These are phyloP conservation scores for Polydrusus pterygomalis DNA, from an alignment of 2,888 invertebrate genomes.

Conservation along the genomic window DNA sequence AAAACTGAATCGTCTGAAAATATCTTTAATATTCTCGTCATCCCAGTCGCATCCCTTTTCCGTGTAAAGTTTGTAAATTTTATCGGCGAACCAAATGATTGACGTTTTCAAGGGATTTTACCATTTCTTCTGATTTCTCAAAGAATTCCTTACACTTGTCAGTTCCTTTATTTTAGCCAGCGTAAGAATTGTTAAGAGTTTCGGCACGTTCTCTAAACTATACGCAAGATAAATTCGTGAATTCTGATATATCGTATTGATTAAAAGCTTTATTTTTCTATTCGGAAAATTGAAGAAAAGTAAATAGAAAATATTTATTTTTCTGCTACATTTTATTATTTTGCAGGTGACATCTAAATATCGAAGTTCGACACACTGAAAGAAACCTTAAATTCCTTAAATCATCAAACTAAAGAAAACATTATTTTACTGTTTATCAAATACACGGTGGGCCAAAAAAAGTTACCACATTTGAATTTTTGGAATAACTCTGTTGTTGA, in stretches of 20 bases:
- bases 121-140: slow-evolving; percentile 66
- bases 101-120: slow-evolving; percentile 67
- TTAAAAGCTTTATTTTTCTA: slow-evolving; percentile 5
- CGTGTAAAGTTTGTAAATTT: slow-evolving; percentile 60
- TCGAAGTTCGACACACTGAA: too few relatives aligned
- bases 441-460: too few relatives aligned
- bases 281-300: neutral
- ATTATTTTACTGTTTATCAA: too few relatives aligned
- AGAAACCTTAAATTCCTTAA: too few relatives aligned
- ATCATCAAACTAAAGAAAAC: too few relatives aligned
- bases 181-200: slow-evolving; percentile 55
- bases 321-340: neutral
- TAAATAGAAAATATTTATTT: neutral
- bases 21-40: slow-evolving; percentile 46
- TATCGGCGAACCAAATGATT: slow-evolving; percentile 65
- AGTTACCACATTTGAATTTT: too few relatives aligned
- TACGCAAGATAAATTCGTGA: slow-evolving; percentile 42
- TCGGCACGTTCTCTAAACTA: slow-evolving; percentile 61
- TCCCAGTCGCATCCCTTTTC: slow-evolving; percentile 54
- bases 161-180: slow-evolving; percentile 65
- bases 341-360: neutral
- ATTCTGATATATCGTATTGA: slow-evolving; percentile 30
- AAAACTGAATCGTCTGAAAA: slow-evolving; percentile 14
- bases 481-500: too few relatives aligned
- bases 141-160: slow-evolving; percentile 68